A percentile compares a stretch with the other conserved stretches of the same genome.
Conservation (phyloP, 2,113 vertebrate genomes). For the Benitochromis conjunctus region DNA sequence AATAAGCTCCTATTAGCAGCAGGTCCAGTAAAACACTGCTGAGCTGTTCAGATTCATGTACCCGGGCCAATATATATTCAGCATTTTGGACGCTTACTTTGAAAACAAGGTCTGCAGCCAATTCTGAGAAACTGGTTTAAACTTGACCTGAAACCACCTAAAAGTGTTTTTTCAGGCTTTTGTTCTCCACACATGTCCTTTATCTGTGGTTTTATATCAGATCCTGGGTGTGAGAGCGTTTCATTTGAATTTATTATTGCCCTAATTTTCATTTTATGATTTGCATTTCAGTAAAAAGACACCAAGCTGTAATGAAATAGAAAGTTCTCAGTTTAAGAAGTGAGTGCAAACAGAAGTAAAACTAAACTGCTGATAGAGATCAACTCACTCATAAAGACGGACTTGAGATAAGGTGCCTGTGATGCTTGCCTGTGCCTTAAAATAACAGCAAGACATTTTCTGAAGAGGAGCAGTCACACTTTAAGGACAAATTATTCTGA, state of each 20-base stretch:
- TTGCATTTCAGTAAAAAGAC: not conserved
- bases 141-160: not conserved
- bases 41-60: not conserved
- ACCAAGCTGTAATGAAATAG: not conserved
- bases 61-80: not conserved
- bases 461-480: not conserved
- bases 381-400: not conserved
- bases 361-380: not conserved
- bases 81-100: not conserved
- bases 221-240: not conserved
- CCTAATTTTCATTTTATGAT: not conserved
- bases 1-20: not conserved
- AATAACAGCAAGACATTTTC: not conserved
- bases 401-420: not conserved
- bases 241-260: not conserved
- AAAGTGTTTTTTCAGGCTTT: not conserved
- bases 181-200: not conserved
- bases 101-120: not conserved
- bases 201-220: not conserved
- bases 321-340: not conserved
- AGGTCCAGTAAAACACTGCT: not conserved
- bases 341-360: not conserved
- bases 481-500: conserved; percentile 5
- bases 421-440: not conserved
- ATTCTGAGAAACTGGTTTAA: not conserved